Conservation (phyloP, 2,888 invertebrate genomes). For the Imbricaverruca yamaguchii region DNA sequence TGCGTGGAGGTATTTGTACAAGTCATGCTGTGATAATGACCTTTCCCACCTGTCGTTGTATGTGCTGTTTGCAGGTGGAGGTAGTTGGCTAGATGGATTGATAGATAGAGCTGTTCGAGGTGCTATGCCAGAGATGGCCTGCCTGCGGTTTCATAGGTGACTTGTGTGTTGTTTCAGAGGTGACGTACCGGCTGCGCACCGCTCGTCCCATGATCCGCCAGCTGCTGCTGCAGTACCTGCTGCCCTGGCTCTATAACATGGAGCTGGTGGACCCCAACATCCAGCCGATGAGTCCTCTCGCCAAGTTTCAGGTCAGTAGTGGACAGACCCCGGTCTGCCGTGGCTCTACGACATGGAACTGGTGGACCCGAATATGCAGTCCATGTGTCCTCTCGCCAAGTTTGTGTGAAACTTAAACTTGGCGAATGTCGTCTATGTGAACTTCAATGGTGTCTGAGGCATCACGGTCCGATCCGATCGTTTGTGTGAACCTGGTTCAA, state of each 20-base stretch:
- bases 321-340: too few species aligned
- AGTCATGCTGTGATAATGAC: too few species aligned
- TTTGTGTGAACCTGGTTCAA: too few species aligned
- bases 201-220: slow-evolving; percentile 89
- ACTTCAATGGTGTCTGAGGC: too few species aligned
- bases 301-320: neutral
- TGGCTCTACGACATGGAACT: too few species aligned
- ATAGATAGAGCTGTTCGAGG: neutral
- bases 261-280: slow-evolving; percentile 95
- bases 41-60: too few species aligned
- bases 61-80: neutral
- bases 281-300: slow-evolving; percentile 48
- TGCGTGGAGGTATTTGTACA: too few species aligned
- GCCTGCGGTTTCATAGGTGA: neutral
- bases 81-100: neutral
- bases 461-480: too few species aligned
- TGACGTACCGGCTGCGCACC: slow-evolving; percentile 92
- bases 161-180: slow-evolving; percentile 56
- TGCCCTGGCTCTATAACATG: slow-evolving; percentile 98
- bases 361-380: too few species aligned
- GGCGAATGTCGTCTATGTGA: too few species aligned
- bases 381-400: too few species aligned
- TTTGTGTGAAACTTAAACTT: too few species aligned
- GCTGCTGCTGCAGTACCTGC: slow-evolving; percentile 77
- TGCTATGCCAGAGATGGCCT: neutral